Conservation (phyloP, 2,113 vertebrate genomes). For the Corvus hawaiiensis region DNA sequence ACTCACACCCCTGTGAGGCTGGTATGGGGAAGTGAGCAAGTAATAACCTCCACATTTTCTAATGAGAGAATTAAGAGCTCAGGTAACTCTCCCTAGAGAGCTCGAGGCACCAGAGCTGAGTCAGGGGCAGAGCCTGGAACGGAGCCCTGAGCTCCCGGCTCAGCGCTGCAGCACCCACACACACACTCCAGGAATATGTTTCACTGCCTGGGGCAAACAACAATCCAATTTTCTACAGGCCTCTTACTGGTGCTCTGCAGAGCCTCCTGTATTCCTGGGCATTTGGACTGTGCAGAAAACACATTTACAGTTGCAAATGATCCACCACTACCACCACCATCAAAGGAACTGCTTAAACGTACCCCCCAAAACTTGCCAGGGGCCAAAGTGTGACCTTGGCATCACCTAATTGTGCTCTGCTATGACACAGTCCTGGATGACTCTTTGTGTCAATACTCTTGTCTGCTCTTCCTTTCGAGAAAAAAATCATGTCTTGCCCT, state of each 20-base stretch:
- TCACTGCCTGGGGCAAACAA: not conserved
- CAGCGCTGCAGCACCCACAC: not conserved
- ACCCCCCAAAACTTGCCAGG: not conserved
- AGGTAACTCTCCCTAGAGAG: not conserved
- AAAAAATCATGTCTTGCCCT: not conserved
- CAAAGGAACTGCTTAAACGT: not conserved
- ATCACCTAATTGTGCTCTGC: not conserved
- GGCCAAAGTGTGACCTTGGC: not conserved
- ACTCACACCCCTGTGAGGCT: not conserved
- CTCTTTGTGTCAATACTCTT: not conserved
- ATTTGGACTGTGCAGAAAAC: not conserved
- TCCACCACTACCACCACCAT: not conserved
- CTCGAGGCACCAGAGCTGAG: not conserved
- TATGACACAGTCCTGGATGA: not conserved
- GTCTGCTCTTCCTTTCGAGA: not conserved
- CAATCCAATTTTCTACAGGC: not conserved
- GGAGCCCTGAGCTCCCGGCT: not conserved
- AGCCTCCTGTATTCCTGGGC: not conserved
- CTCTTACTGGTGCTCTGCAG: not conserved
- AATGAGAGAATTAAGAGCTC: constrained; percentile 28
- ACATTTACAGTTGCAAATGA: not conserved
- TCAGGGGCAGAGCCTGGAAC: not conserved
- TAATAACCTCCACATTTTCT: not conserved
- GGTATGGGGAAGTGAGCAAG: not conserved
- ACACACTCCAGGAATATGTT: not conserved